phyloP scores from a whole-genome alignment of 2,113 vertebrate species.

The Osmerus mordax region DNA sequence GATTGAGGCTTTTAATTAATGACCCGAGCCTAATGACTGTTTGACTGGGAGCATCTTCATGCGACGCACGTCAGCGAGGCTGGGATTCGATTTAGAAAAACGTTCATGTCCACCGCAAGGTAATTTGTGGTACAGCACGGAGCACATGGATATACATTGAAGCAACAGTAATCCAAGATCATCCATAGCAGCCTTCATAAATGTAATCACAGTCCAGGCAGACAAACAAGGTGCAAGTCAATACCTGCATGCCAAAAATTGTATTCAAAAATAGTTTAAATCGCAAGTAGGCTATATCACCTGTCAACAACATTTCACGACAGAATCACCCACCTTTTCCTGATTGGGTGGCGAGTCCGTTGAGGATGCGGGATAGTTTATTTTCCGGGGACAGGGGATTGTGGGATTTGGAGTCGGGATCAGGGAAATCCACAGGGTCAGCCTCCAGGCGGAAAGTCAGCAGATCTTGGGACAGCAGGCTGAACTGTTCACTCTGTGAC shows the following conservation, averaged over 20 bases:
- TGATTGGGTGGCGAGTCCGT: constrained; percentile 71
- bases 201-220: too few species aligned
- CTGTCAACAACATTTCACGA: not conserved
- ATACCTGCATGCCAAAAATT: too few species aligned
- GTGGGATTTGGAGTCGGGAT: constrained; percentile 38
- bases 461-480: constrained; percentile 83
- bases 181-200: too few species aligned
- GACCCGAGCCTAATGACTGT: constrained; percentile 3
- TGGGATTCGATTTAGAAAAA: not conserved
- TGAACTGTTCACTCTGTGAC: constrained; percentile 85
- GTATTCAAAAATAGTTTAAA: too few species aligned
- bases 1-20: constrained; percentile 2
- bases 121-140: too few species aligned
- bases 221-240: too few species aligned
- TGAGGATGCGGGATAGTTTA: constrained; percentile 61
- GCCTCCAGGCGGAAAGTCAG: constrained; percentile 78
- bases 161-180: too few species aligned
- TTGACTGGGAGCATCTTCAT: not conserved
- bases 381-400: constrained; percentile 55
- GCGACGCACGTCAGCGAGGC: not conserved
- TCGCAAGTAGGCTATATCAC: not conserved
- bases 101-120: not conserved
- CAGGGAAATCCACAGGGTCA: constrained; percentile 70
- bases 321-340: constrained; percentile 69
- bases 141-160: too few species aligned